Percentiles rank a stretch among this genome's conserved stretches.
phyloP scores from a whole-genome alignment of 1,140 invertebrate genomes.

The Bombus sylvicola region DNA sequence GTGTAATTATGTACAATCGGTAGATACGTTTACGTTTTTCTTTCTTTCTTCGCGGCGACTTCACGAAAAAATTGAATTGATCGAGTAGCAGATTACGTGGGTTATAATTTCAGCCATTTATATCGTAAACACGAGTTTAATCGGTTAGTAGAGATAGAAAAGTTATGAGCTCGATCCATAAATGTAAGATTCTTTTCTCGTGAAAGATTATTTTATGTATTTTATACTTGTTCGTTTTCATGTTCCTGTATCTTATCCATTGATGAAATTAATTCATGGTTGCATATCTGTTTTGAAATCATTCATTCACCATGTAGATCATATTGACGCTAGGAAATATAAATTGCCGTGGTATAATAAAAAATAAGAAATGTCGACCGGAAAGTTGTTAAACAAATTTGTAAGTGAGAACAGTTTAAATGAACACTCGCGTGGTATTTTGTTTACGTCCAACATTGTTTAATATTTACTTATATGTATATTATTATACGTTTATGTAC shows the following conservation, averaged over 20 bases:
- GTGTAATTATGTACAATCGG: constrained; percentile 23
- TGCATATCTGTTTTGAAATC: not conserved
- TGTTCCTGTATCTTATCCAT: not conserved
- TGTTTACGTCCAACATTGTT: no score
- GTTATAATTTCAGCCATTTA: not conserved
- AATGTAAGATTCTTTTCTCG: not conserved
- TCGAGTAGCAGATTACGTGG: not conserved
- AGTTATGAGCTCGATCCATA: not conserved
- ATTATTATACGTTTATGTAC: no score
- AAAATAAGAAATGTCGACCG: not conserved
- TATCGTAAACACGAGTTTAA: not conserved
- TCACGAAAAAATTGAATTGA: not conserved
- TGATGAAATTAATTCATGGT: not conserved
- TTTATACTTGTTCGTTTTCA: not conserved
- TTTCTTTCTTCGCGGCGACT: not conserved
- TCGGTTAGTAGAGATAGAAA: not conserved
- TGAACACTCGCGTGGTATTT: not conserved
- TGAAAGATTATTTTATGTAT: not conserved
- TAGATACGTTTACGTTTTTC: not conserved
- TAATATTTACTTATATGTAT: no score
- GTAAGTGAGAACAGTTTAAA: not conserved
- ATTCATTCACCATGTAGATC: not conserved
- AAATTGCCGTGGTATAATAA: not conserved
- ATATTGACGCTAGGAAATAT: no score
- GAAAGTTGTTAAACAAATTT: not conserved